Conservation (phyloP, 2,797 vertebrate genomes). For the Emys orbicularis region DNA sequence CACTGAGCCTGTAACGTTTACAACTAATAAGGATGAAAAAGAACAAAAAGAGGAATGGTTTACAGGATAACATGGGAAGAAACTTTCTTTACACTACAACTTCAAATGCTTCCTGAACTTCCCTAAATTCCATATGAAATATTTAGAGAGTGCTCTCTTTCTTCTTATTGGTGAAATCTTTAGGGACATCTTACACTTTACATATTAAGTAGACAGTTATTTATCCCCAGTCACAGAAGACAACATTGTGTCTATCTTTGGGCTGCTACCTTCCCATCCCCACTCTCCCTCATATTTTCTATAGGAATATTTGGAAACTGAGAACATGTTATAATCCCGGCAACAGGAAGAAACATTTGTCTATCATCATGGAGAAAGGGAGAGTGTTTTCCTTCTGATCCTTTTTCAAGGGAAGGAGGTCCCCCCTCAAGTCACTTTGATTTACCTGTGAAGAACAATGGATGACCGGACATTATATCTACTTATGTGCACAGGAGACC, state of each 20-base stretch:
- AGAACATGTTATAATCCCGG: background rate
- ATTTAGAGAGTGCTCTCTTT: background rate
- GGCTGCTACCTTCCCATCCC: background rate
- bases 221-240: background rate
- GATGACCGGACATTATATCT: background rate
- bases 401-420: background rate
- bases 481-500: background rate
- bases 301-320: background rate
- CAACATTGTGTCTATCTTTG: background rate
- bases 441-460: background rate
- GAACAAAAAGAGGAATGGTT: background rate
- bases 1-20: background rate
- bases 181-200: background rate
- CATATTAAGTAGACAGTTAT: background rate
- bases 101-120: constrained; percentile 1
- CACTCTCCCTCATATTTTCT: background rate
- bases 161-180: background rate
- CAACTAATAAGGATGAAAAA: background rate
- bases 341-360: background rate
- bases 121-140: background rate
- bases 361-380: background rate
- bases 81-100: background rate
- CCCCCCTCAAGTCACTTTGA: background rate
- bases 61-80: background rate
- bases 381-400: background rate